These are phyloP conservation scores for Xyliphius kryptos DNA, from an alignment of 2,113 vertebrate genomes.

Conservation along the genomic window DNA sequence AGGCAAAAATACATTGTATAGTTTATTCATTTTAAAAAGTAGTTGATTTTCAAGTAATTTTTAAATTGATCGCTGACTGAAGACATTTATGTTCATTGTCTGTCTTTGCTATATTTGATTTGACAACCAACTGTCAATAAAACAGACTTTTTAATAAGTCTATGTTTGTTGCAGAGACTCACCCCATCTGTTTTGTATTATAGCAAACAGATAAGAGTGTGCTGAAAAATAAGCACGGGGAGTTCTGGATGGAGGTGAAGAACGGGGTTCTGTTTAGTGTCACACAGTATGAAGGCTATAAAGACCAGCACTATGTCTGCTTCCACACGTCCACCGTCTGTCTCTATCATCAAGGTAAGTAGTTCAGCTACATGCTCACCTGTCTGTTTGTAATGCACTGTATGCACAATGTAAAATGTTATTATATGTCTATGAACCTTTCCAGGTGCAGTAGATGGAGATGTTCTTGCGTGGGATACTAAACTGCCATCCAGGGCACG, in stretches of 20 bases:
- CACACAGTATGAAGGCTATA: conserved; percentile 85
- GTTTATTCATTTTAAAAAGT: too few species aligned
- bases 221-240: conserved; percentile 79
- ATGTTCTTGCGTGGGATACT: conserved; percentile 62
- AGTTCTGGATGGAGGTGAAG: conserved; percentile 91
- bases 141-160: too few species aligned
- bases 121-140: too few species aligned
- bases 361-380: not conserved
- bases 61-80: too few species aligned
- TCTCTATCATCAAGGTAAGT: conserved; percentile 89
- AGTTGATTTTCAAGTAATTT: too few species aligned
- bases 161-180: too few species aligned
- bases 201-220: conserved; percentile 74
- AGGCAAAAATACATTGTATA: too few species aligned
- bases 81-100: too few species aligned
- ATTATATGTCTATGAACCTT: not conserved
- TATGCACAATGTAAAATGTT: too few species aligned
- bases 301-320: conserved; percentile 91
- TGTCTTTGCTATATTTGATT: too few species aligned
- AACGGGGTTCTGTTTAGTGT: conserved; percentile 83
- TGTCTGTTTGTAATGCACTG: too few species aligned
- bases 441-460: conserved; percentile 60
- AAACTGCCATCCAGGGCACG: conserved; percentile 76
- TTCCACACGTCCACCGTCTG: conserved; percentile 81
- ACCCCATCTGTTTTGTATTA: too few species aligned